phyloP scores from a whole-genome alignment of 2,888 invertebrate genomes.

The Drosophila multiciliata region DNA sequence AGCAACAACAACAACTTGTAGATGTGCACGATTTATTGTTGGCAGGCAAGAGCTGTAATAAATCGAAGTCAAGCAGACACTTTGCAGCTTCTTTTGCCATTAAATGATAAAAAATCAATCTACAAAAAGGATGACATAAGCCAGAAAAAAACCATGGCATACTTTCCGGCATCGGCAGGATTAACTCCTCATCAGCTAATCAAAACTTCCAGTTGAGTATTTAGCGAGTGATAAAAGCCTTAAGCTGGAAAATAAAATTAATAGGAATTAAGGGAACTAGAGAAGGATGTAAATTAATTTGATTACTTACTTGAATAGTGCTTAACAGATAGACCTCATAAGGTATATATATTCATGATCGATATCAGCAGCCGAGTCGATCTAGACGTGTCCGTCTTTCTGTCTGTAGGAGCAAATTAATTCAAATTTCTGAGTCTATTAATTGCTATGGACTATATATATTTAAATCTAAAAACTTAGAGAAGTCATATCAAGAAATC shows the following conservation, averaged over 20 bases:
- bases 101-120: constrained; percentile 47
- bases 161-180: constrained; percentile 4
- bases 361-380: background rate
- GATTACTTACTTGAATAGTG: background rate
- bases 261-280: background rate
- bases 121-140: background rate
- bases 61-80: constrained; percentile 49
- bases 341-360: background rate
- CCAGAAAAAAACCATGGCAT: constrained; percentile 3
- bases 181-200: constrained; percentile 27
- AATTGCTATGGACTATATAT: too few relatives aligned
- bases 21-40: constrained; percentile 48
- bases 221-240: constrained; percentile 1
- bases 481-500: background rate
- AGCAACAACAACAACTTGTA: constrained; percentile 19
- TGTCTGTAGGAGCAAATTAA: background rate
- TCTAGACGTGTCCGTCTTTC: background rate
- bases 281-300: background rate
- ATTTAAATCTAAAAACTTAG: too few relatives aligned
- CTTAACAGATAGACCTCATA: background rate
- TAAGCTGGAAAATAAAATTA: too few relatives aligned
- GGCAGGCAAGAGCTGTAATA: constrained; percentile 36
- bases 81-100: constrained; percentile 28
- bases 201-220: background rate
- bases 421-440: too few relatives aligned